Evolutionary conservation across 2,113 vertebrate species (phyloP).

Genomic region (Pseudolaguvia tuberculata): DNA sequence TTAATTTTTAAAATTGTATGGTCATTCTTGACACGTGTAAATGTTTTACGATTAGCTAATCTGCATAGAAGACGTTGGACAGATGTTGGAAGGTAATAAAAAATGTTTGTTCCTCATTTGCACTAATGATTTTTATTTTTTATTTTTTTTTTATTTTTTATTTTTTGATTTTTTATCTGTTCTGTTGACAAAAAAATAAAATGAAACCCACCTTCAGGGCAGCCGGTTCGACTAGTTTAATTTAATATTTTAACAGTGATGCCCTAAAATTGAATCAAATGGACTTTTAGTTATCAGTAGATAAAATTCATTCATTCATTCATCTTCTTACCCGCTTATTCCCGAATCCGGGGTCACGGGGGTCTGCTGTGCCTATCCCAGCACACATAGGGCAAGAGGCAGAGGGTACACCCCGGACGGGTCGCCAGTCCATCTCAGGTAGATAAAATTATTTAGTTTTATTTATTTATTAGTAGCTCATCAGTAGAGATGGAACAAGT

Average conservation of each 20-base stretch:
- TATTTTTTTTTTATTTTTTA: background rate
- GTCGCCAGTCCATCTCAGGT: no score
- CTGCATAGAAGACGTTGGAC: conserved; percentile 67
- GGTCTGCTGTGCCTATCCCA: no score
- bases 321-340: no score
- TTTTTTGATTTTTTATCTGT: background rate
- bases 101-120: conserved; percentile 59
- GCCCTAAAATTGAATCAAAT: background rate
- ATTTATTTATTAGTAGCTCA: no score
- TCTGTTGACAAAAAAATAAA: background rate
- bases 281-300: background rate
- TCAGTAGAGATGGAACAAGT: no score
- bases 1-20: conserved; percentile 71
- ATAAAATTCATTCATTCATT: no score
- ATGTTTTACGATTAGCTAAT: conserved; percentile 71
- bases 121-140: background rate
- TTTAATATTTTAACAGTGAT: background rate
- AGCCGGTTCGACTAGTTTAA: background rate
- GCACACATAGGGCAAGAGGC: no score
- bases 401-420: no score
- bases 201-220: background rate
- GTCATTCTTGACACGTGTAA: conserved; percentile 65
- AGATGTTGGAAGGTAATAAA: conserved; percentile 72
- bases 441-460: no score
- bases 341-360: no score